Base-by-base conservation (phyloP, 2,797 vertebrate genomes). In the Phataginus tetradactyla region DNA sequence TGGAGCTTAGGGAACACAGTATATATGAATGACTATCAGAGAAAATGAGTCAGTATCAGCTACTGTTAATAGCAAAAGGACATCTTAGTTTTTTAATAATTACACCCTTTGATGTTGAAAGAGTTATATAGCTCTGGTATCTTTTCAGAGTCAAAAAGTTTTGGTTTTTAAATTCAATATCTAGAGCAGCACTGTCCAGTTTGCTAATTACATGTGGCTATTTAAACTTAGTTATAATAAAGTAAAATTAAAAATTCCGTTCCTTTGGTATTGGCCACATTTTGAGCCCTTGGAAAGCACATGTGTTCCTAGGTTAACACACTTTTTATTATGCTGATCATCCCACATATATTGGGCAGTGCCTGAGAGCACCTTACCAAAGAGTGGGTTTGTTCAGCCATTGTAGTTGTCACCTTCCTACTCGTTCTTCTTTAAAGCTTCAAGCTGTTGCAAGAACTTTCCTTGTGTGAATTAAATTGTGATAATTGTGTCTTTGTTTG, bases 401-500 rank as follows among this genome's bases (percentile, higher is more conserved):
- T 79, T 3, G 0, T 53, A 64, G 79, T 87, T 90, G 25, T 92
- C 57, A 34, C 20, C 18, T 88, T 59, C 6, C 13, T 9, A 53
- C 37, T 77, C 27, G 15, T 80, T 96, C 23, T 71, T 83, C 14
- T 94, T 91, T 91, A 86, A 85, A 75, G 49, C 66, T 79, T 91
- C 29, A 27, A 27, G 27, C 69, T 86, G 7, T 90, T 66, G 64
- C 29, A 75, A 75, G 39, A 90, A 68, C 15, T 77, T 93, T 81
- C 12, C 37, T 81, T 72, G 13, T 55, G 32, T 92, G 90, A 53
- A 66, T 92, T 49, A 86, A 91, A 79, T 81, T 90, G 49, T 91
- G 32, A 23, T 92, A 74, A 55, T 86, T 88, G 23, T 91, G 5
- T 89, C 68, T 94, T 88, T 87, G 25, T 93, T 94, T 91, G 59